phyloP scores from a whole-genome alignment of 1,140 invertebrate genomes.

The Thaumetopoea pityocampa region DNA sequence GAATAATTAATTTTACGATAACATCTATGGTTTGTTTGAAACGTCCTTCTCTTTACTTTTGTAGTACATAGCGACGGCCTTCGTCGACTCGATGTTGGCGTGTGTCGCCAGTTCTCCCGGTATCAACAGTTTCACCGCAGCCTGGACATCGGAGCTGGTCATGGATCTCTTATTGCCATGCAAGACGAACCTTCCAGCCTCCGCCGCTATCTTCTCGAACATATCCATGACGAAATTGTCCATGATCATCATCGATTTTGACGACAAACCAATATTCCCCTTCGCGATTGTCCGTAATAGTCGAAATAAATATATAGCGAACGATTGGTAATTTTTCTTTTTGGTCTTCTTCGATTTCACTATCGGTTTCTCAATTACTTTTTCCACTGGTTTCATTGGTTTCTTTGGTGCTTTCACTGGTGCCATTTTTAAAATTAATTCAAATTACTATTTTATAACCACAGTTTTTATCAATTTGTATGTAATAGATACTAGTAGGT shows the following conservation, averaged over 20 bases:
- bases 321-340: conserved; percentile 80
- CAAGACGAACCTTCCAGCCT: conserved; percentile 67
- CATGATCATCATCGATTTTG: conserved; percentile 78
- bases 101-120: conserved; percentile 46
- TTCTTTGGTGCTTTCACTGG: conserved; percentile 37
- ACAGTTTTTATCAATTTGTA: too few relatives aligned
- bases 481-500: too few relatives aligned
- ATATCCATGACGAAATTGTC: conserved; percentile 77
- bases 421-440: conserved; percentile 52
- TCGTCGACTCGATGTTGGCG: conserved; percentile 74
- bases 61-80: conserved; percentile 75
- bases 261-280: conserved; percentile 59
- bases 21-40: too few relatives aligned
- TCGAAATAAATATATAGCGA: conserved; percentile 84
- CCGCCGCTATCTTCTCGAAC: conserved; percentile 79
- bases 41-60: conserved; percentile 16
- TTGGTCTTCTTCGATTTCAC: conserved; percentile 56
- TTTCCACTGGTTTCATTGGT: conserved; percentile 38
- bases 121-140: conserved; percentile 60
- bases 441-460: too few relatives aligned
- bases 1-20: not conserved
- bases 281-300: conserved; percentile 75
- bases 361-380: conserved; percentile 40
- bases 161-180: conserved; percentile 78
- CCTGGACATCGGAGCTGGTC: conserved; percentile 64